Percentiles rank a stretch among this genome's conserved stretches.
Conservation (phyloP, 2,888 invertebrate species). For the Leucania comma region DNA sequence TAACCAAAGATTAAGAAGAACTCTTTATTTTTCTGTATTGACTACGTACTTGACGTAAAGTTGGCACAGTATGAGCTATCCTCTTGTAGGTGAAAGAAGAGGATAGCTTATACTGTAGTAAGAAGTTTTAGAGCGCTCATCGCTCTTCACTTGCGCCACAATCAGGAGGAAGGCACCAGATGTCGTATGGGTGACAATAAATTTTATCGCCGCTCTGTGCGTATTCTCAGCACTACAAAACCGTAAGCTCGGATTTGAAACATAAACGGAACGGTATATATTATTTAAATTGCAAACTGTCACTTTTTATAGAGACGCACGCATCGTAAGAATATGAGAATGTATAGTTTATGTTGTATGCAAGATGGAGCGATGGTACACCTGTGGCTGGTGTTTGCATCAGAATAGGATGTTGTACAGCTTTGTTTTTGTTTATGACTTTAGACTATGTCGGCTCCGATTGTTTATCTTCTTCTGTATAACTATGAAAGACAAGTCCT, state of each 20-base stretch:
- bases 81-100: not conserved
- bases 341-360: constrained; percentile 55
- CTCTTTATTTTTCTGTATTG: too few relatives aligned
- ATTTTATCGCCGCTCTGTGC: constrained; percentile 89
- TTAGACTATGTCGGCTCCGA: not conserved
- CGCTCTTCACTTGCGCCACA: constrained; percentile 59
- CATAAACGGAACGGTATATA: constrained; percentile 82
- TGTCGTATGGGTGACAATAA: constrained; percentile 89
- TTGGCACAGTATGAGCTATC: not conserved
- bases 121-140: constrained; percentile 30
- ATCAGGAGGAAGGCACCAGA: constrained; percentile 85
- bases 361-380: constrained; percentile 43
- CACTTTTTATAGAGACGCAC: constrained; percentile 74
- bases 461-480: not conserved
- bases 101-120: too few relatives aligned
- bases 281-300: constrained; percentile 80
- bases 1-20: too few relatives aligned
- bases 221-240: constrained; percentile 85
- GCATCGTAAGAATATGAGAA: constrained; percentile 50
- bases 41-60: too few relatives aligned
- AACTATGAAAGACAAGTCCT: not conserved
- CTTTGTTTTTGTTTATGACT: constrained; percentile 17
- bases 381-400: constrained; percentile 46
- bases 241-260: constrained; percentile 86
- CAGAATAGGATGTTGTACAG: constrained; percentile 6